Evolutionary conservation across 1,140 invertebrate genomes (phyloP).

Genomic region (Achroia grisella): DNA sequence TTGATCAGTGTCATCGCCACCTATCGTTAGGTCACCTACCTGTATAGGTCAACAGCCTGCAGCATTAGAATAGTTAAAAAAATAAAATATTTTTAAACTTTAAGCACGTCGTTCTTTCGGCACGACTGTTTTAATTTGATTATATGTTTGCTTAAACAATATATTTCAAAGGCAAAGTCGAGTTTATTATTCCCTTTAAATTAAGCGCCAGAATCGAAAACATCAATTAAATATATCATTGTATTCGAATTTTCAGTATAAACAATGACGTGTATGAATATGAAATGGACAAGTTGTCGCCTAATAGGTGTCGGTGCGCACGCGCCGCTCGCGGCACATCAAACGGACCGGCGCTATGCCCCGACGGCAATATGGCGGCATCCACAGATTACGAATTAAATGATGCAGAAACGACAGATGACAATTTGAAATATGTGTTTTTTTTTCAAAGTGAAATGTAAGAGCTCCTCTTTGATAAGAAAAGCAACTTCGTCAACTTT

Average conservation of each 20-base stretch:
- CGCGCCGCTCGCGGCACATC: constrained; percentile 30
- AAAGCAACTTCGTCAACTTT: too few relatives aligned
- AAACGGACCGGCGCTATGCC: constrained; percentile 34
- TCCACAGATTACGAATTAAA: constrained; percentile 13
- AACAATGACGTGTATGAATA: constrained; percentile 37
- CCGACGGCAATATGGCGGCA: background rate
- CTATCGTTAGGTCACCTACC: too few relatives aligned
- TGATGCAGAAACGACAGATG: too few relatives aligned
- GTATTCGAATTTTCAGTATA: constrained; percentile 25
- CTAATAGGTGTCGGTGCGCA: constrained; percentile 42
- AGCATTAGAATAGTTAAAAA: too few relatives aligned
- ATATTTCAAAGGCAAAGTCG: too few relatives aligned
- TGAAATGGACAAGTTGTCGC: constrained; percentile 26
- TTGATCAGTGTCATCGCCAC: too few relatives aligned
- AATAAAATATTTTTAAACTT: too few relatives aligned
- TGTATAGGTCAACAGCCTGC: too few relatives aligned
- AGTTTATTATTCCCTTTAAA: background rate
- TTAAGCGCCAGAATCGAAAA: background rate
- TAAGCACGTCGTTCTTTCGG: too few relatives aligned
- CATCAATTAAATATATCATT: constrained; percentile 10
- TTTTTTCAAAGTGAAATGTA: too few relatives aligned
- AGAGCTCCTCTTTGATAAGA: too few relatives aligned
- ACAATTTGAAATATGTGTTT: background rate
- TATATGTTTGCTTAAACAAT: background rate
- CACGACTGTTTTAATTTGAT: too few relatives aligned